A percentile compares a stretch with the other conserved stretches of the same genome.
These are phyloP conservation scores for Apamea sordens DNA, from an alignment of 2,888 invertebrate genomes.

Conservation along the genomic window DNA sequence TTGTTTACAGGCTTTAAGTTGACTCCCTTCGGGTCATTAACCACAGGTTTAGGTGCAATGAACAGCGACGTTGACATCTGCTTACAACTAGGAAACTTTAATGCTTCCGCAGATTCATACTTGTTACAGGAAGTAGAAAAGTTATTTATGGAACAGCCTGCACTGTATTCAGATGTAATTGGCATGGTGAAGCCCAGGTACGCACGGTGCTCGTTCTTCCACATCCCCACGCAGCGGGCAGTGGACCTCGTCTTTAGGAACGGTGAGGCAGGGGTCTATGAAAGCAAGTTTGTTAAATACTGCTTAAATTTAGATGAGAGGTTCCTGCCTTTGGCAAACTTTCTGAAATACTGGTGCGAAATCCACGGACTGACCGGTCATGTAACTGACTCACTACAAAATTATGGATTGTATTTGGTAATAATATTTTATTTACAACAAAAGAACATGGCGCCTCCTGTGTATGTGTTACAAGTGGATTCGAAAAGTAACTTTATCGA, in stretches of 20 bases:
- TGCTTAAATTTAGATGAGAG: conserved; percentile 54
- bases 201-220: conserved; percentile 27
- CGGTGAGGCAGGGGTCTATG: no score
- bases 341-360: conserved; percentile 62
- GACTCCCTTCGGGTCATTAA: conserved; percentile 58
- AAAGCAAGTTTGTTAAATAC: conserved; percentile 60
- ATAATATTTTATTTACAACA: conserved; percentile 65
- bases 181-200: neutral
- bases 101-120: neutral
- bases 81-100: conserved; percentile 43
- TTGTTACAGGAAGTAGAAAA: conserved; percentile 23
- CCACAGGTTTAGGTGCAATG: conserved; percentile 57
- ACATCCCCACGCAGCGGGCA: conserved; percentile 36
- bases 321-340: conserved; percentile 34
- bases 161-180: conserved; percentile 26
- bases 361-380: no score
- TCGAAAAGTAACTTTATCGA: neutral
- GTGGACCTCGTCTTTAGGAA: no score
- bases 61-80: conserved; percentile 66
- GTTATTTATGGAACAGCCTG: conserved; percentile 45
- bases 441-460: conserved; percentile 17
- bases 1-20: conserved; percentile 56
- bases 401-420: no score
- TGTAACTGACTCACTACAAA: no score
- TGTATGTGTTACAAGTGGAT: conserved; percentile 12